phyloP scores from a whole-genome alignment of 2,888 invertebrate species.

The Limnephilus rhombicus region DNA sequence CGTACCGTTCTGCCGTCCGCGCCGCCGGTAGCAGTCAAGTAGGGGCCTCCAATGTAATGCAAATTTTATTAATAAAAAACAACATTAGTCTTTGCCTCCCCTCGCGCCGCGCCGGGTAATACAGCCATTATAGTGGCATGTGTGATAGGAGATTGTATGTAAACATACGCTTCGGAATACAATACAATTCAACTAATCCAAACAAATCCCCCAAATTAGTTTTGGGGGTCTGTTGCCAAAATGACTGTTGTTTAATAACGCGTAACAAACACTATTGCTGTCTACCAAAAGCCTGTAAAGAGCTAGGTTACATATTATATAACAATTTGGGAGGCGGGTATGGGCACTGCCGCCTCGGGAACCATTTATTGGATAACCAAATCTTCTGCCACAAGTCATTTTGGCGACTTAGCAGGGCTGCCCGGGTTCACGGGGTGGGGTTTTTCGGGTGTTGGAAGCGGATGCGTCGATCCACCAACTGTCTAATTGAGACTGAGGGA shows the following conservation, averaged over 20 bases:
- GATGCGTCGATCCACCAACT: too few relatives aligned
- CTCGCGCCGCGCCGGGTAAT: background rate
- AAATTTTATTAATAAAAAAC: constrained; percentile 41
- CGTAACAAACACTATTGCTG: background rate
- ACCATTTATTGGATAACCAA: too few relatives aligned
- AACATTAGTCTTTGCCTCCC: constrained; percentile 20
- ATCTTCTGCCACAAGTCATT: too few relatives aligned
- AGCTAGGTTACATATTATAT: too few relatives aligned
- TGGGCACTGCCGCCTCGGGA: too few relatives aligned
- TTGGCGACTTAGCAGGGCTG: too few relatives aligned
- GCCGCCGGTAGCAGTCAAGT: background rate
- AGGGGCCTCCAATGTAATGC: constrained; percentile 3
- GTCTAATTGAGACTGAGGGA: too few relatives aligned
- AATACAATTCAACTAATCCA: constrained; percentile 20
- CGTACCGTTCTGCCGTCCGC: background rate
- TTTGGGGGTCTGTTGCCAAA: background rate
- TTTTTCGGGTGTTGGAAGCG: too few relatives aligned
- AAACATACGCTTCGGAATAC: constrained; percentile 2
- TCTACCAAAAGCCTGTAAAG: background rate
- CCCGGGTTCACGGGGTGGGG: too few relatives aligned
- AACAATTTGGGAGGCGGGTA: too few relatives aligned
- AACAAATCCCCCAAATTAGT: constrained; percentile 13
- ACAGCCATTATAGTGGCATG: constrained; percentile 41
- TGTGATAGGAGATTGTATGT: constrained; percentile 34
- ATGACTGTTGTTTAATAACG: background rate